phyloP scores from a whole-genome alignment of 2,113 vertebrate genomes.

The Dinomys branickii region DNA sequence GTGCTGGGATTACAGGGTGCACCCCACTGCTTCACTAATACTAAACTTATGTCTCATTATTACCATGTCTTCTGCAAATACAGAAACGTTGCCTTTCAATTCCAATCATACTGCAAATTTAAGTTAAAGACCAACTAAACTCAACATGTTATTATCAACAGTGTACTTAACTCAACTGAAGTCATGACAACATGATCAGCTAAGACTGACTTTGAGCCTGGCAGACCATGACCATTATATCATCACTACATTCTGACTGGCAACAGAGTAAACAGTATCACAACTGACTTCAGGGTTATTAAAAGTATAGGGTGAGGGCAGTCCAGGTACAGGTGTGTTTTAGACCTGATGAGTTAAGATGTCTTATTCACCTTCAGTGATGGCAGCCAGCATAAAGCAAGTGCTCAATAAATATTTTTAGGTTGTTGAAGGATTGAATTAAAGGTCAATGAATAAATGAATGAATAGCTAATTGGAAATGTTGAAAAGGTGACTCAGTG shows the following conservation, averaged over 20 bases:
- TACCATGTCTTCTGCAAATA: conserved; percentile 18
- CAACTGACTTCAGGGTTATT: not conserved
- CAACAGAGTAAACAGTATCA: not conserved
- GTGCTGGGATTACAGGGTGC: not conserved
- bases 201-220: not conserved
- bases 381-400: not conserved
- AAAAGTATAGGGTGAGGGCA: no score
- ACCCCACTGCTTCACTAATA: not conserved
- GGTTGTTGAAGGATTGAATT: not conserved
- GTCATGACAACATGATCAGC: not conserved
- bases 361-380: not conserved
- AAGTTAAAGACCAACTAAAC: conserved; percentile 44
- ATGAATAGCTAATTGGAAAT: not conserved
- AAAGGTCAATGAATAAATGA: not conserved
- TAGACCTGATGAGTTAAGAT: not conserved
- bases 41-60: not conserved
- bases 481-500: not conserved
- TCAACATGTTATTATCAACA: conserved; percentile 68
- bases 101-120: conserved; percentile 5
- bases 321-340: not conserved
- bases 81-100: conserved; percentile 34
- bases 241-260: not conserved
- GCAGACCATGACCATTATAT: not conserved
- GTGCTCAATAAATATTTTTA: not conserved
- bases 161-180: conserved; percentile 62